Evolutionary conservation across 2,113 vertebrate species (phyloP).

Genomic region (Lontra canadensis): DNA sequence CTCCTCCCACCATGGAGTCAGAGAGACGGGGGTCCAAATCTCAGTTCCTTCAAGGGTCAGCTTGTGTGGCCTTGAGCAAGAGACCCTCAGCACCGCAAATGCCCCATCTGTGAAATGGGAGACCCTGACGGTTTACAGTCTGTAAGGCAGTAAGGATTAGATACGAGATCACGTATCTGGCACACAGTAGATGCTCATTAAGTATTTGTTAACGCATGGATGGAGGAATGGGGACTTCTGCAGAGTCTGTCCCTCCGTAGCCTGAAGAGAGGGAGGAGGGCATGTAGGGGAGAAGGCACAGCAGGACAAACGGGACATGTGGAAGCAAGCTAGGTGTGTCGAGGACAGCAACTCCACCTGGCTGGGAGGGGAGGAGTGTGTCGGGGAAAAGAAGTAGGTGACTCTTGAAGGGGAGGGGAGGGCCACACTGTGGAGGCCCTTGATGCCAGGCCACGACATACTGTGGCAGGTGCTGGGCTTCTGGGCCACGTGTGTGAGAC

Average conservation of each 20-base stretch:
- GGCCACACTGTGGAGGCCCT: neutral
- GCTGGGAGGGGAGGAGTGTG: neutral
- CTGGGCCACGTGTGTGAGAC: fast-evolving
- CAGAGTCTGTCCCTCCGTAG: fast-evolving
- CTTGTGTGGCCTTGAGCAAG: neutral
- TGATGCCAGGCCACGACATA: neutral
- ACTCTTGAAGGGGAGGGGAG: neutral
- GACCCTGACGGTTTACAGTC: fast-evolving
- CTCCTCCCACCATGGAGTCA: neutral
- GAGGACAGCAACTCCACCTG: neutral
- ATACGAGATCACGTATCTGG: neutral
- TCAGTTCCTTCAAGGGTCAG: too few species aligned
- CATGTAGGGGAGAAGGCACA: fast-evolving
- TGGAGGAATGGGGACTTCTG: neutral
- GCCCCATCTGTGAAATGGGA: neutral
- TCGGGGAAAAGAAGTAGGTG: neutral
- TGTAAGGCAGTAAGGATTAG: neutral
- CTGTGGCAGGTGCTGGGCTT: neutral
- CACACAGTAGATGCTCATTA: neutral
- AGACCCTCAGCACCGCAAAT: neutral
- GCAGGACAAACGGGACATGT: fast-evolving
- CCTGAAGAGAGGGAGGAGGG: neutral
- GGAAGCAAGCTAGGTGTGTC: fast-evolving
- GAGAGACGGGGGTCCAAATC: fast-evolving
- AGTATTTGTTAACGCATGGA: neutral